Conservation (phyloP, 2,797 vertebrate genomes). For the Sebastes itinus region DNA sequence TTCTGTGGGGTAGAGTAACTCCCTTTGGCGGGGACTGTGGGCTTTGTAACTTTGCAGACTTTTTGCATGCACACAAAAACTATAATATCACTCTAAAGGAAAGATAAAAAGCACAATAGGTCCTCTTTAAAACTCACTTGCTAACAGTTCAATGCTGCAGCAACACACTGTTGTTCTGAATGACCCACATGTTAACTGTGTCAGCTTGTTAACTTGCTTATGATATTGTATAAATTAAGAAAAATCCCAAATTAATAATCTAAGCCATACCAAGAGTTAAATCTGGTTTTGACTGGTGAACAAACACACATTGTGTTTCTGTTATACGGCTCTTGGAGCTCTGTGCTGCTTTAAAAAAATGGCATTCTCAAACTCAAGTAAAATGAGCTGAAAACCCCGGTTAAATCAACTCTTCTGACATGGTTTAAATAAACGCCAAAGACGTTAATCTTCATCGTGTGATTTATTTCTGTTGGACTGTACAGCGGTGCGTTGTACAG, state of each 20-base stretch:
- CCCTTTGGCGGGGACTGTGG: too few relatives aligned
- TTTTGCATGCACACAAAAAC: too few relatives aligned
- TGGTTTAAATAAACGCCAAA: background rate
- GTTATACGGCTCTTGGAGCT: background rate
- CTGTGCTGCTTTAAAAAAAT: background rate
- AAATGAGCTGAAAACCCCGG: background rate
- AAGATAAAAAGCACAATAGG: too few relatives aligned
- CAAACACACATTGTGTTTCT: background rate
- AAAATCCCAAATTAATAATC: background rate
- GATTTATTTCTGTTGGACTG: conserved; percentile 21
- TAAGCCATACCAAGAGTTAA: background rate
- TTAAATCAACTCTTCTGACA: conserved; percentile 9
- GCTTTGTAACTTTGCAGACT: too few relatives aligned
- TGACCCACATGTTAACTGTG: background rate
- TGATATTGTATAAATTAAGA: background rate
- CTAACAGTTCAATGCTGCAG: background rate
- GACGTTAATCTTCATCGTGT: background rate
- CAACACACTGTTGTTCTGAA: background rate
- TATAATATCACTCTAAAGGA: too few relatives aligned
- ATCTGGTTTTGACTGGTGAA: background rate
- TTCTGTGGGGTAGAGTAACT: too few relatives aligned
- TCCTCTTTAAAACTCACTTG: background rate
- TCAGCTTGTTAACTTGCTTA: background rate
- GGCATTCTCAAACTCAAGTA: background rate
- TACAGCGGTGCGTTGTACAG: background rate